Percentiles rank a stretch among this genome's conserved stretches.
Evolutionary conservation across 2,113 vertebrate species (phyloP).

Genomic region (Natator depressus): DNA sequence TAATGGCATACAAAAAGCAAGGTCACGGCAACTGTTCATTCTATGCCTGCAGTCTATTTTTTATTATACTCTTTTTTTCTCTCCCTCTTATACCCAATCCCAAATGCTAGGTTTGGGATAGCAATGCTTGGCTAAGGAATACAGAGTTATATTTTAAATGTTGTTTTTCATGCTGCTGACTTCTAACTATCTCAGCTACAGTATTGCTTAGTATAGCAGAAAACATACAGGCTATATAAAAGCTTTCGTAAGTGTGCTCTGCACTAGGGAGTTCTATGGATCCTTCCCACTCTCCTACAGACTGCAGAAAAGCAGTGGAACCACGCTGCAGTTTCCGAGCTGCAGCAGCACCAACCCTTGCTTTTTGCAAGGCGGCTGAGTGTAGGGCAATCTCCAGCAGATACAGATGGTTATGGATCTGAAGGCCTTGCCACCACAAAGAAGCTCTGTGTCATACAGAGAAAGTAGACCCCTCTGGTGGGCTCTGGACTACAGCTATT

Average conservation of each 20-base stretch:
- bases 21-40: slow-evolving; percentile 84
- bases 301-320: background rate
- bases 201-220: slow-evolving; percentile 53
- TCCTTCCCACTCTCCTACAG: background rate
- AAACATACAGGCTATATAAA: slow-evolving; percentile 1
- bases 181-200: slow-evolving; percentile 48
- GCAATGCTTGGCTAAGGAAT: slow-evolving; percentile 60
- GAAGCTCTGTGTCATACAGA: background rate
- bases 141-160: slow-evolving; percentile 60
- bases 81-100: slow-evolving; percentile 59
- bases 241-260: background rate
- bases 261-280: background rate
- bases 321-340: background rate
- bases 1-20: slow-evolving; percentile 94
- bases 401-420: background rate
- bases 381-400: background rate
- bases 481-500: background rate
- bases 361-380: background rate
- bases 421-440: background rate
- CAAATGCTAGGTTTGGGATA: slow-evolving; percentile 57
- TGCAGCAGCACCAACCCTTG: background rate
- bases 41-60: slow-evolving; percentile 75
- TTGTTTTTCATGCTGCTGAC: slow-evolving; percentile 64
- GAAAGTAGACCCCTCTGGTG: background rate
- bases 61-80: slow-evolving; percentile 77